Conservation (phyloP, 2,113 vertebrate species). For the Prochilodus magdalenae region DNA sequence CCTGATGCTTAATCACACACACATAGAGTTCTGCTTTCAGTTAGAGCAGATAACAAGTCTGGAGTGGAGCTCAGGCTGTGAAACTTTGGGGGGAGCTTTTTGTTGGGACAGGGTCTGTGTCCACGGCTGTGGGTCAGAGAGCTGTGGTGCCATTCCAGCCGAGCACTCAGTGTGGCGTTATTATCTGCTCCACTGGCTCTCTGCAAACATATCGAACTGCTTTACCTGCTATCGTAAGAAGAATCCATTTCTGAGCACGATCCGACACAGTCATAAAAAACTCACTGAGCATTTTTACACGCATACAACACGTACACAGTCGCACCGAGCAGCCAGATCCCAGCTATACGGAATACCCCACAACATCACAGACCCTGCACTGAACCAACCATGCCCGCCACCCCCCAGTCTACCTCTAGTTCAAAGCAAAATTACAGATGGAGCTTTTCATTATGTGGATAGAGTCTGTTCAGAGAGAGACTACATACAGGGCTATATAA, state of each 20-base stretch:
- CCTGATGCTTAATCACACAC: background rate
- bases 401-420: no score
- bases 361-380: no score
- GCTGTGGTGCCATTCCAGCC: slow-evolving; percentile 51
- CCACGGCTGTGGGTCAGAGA: slow-evolving; percentile 24
- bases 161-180: slow-evolving; percentile 66
- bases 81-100: background rate
- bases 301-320: background rate
- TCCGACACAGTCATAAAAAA: slow-evolving; percentile 65
- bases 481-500: no score
- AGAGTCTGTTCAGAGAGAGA: no score
- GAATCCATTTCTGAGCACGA: no score
- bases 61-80: background rate
- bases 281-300: slow-evolving; percentile 54
- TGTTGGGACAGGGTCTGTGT: slow-evolving; percentile 20
- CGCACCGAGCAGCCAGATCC: background rate
- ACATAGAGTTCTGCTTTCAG: no score
- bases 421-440: no score
- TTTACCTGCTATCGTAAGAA: no score
- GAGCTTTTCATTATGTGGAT: no score
- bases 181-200: slow-evolving; percentile 74
- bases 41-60: background rate
- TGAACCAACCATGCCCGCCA: no score
- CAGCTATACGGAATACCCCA: no score
- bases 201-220: slow-evolving; percentile 64